Evolutionary conservation across 2,888 invertebrate genomes (phyloP).

Genomic region (Parnassius apollo): DNA sequence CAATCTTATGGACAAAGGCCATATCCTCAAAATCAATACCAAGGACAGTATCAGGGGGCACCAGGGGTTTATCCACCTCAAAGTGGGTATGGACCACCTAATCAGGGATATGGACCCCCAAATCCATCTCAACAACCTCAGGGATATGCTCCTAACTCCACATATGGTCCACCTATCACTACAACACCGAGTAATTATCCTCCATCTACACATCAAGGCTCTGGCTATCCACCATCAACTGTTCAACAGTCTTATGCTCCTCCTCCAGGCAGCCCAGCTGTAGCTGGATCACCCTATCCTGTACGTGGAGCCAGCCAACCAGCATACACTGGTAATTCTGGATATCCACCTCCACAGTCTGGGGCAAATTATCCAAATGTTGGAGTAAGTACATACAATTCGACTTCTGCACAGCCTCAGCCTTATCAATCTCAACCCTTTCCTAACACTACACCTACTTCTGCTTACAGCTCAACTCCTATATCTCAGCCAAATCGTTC

Average conservation of each 20-base stretch:
- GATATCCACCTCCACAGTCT: constrained; percentile 70
- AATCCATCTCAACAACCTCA: constrained; percentile 83
- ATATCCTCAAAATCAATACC: constrained; percentile 85
- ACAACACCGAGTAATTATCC: constrained; percentile 81
- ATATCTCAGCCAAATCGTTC: constrained; percentile 77
- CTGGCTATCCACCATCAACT: constrained; percentile 70
- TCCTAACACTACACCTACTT: constrained; percentile 74
- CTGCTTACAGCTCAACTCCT: constrained; percentile 78
- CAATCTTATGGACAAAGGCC: constrained; percentile 86
- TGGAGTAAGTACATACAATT: constrained; percentile 72
- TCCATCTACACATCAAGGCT: constrained; percentile 73
- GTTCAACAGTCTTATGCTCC: constrained; percentile 75
- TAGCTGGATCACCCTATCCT: constrained; percentile 68
- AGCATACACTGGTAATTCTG: constrained; percentile 69
- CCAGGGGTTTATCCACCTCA: constrained; percentile 84
- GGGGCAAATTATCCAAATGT: constrained; percentile 73
- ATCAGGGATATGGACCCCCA: constrained; percentile 83
- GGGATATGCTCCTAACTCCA: constrained; percentile 83
- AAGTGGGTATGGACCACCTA: constrained; percentile 84
- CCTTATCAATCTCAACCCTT: constrained; percentile 76
- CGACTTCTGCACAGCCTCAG: constrained; percentile 71
- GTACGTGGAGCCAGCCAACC: constrained; percentile 69
- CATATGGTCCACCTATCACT: constrained; percentile 83
- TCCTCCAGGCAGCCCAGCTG: constrained; percentile 70
- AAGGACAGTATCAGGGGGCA: constrained; percentile 80